phyloP scores from a whole-genome alignment of 2,888 invertebrate species.

The Arrhopalites spinosus region DNA sequence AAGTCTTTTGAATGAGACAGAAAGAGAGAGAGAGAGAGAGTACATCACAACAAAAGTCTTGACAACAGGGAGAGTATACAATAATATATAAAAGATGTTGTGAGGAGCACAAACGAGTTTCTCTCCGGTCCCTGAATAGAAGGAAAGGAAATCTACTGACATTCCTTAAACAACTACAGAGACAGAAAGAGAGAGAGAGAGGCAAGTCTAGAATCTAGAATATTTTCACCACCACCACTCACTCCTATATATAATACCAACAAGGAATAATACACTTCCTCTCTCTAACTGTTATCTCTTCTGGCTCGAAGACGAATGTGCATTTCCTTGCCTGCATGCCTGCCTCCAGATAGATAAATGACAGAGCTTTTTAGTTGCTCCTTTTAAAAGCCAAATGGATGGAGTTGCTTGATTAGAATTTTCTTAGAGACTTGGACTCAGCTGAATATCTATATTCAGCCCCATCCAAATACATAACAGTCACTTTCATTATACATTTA shows the following conservation, averaged over 20 bases:
- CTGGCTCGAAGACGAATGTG: slow-evolving; percentile 21
- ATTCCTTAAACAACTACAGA: background rate
- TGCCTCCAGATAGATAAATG: slow-evolving; percentile 15
- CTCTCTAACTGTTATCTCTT: slow-evolving; percentile 11
- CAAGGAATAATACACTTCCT: slow-evolving; percentile 3
- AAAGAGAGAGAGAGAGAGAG: background rate
- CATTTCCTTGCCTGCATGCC: slow-evolving; percentile 21
- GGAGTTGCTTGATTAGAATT: slow-evolving; percentile 21
- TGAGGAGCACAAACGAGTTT: slow-evolving; percentile 22
- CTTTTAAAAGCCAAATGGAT: slow-evolving; percentile 21
- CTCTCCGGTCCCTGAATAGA: background rate
- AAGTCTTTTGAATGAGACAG: too few species aligned
- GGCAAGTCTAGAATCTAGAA: background rate
- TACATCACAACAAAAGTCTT: background rate
- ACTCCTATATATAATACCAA: background rate
- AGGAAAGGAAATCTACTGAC: slow-evolving; percentile 24
- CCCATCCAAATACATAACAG: background rate
- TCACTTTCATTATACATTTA: slow-evolving; percentile 8
- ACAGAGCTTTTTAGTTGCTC: slow-evolving; percentile 11
- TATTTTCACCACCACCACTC: background rate
- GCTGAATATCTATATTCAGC: background rate
- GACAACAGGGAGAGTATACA: background rate
- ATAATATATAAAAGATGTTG: background rate
- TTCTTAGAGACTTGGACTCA: background rate
- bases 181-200: background rate